A percentile compares a stretch with the other conserved stretches of the same genome.
Evolutionary conservation across 2,797 vertebrate species (phyloP).

Genomic region (Champsocephalus gunnari): DNA sequence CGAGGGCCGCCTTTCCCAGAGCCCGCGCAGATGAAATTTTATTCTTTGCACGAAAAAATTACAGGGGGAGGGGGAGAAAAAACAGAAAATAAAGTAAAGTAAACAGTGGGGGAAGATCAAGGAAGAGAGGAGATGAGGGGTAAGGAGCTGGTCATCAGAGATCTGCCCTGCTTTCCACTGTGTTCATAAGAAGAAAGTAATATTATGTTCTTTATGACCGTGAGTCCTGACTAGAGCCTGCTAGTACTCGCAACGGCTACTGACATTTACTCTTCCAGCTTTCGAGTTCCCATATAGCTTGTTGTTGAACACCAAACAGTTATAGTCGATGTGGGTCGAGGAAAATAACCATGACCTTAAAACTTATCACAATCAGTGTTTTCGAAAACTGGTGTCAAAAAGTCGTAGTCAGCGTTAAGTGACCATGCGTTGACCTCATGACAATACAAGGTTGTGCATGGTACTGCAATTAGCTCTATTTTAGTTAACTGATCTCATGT

Average conservation of each 20-base stretch:
- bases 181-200: conserved; percentile 74
- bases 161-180: conserved; percentile 60
- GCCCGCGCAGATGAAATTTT: conserved; percentile 79
- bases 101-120: conserved; percentile 83
- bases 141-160: conserved; percentile 78
- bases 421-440: too few species aligned
- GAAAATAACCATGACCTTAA: background rate
- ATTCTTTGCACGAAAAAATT: conserved; percentile 82
- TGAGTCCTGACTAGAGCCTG: conserved; percentile 44
- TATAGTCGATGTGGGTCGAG: background rate
- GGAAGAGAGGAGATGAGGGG: conserved; percentile 68
- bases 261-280: background rate
- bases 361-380: background rate
- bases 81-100: conserved; percentile 83
- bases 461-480: background rate
- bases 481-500: background rate
- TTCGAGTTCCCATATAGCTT: background rate
- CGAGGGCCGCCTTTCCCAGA: conserved; percentile 80
- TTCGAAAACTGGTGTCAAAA: background rate
- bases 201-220: conserved; percentile 69
- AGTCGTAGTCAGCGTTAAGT: background rate
- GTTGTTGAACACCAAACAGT: background rate
- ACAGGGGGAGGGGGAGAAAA: conserved; percentile 69
- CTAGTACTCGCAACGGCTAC: conserved; percentile 35
- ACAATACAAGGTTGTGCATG: background rate